phyloP scores from a whole-genome alignment of 2,888 invertebrate species.

The Disparrhopalites patrizii region DNA sequence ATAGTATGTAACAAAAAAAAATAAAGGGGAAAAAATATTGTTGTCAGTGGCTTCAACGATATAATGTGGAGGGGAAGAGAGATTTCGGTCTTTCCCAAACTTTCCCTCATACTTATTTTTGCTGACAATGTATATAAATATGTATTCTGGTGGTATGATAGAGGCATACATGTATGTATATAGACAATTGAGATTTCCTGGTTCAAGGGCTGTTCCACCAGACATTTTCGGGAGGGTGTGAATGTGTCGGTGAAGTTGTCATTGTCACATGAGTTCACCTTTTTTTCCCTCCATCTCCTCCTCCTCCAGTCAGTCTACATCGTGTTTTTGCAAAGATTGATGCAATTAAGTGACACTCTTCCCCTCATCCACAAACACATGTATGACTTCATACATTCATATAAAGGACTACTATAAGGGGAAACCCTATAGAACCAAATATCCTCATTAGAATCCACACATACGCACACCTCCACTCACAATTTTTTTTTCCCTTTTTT shows the following conservation, averaged over 20 bases:
- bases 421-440: neutral
- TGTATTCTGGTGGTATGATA: too few species aligned
- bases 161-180: too few species aligned
- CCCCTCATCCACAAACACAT: conserved; percentile 12
- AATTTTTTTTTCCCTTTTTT: too few species aligned
- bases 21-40: neutral
- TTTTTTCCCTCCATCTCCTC: conserved; percentile 10
- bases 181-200: too few species aligned
- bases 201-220: too few species aligned
- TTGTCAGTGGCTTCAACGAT: neutral
- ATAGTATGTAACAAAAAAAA: too few species aligned
- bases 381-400: too few species aligned
- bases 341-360: conserved; percentile 40
- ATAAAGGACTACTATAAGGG: too few species aligned
- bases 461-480: conserved; percentile 21
- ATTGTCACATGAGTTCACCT: conserved; percentile 25
- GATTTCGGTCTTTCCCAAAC: too few species aligned
- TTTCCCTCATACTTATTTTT: conserved; percentile 33
- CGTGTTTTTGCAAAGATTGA: conserved; percentile 48
- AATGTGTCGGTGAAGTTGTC: conserved; percentile 11
- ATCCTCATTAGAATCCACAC: conserved; percentile 4
- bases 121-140: too few species aligned
- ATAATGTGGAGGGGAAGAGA: conserved; percentile 15
- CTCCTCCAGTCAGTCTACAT: conserved; percentile 33
- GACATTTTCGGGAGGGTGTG: too few species aligned